Evolutionary conservation across 2,113 vertebrate species (phyloP).

Genomic region (Agelaius phoeniceus): DNA sequence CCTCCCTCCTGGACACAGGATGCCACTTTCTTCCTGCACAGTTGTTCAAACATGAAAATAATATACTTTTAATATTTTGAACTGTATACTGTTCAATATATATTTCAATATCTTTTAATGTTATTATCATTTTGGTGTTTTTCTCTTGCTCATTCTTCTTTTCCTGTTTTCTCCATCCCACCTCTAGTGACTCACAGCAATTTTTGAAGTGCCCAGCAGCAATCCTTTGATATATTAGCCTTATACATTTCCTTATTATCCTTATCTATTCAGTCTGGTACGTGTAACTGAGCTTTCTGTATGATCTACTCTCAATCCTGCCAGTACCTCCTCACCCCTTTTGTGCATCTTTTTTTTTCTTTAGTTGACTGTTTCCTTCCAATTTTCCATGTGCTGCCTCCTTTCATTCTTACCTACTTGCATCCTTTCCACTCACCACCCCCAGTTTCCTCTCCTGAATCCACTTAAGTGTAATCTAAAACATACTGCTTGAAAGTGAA

Average conservation of each 20-base stretch:
- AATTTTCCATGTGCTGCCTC: neutral
- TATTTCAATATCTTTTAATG: neutral
- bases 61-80: neutral
- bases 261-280: neutral
- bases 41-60: neutral
- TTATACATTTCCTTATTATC: neutral
- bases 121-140: neutral
- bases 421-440: neutral
- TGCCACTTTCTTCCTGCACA: neutral
- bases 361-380: neutral
- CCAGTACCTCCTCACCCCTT: neutral
- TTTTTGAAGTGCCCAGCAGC: neutral
- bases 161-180: neutral
- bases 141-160: neutral
- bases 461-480: constrained; percentile 51
- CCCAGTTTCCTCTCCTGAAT: constrained; percentile 57
- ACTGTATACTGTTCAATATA: neutral
- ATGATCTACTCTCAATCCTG: neutral
- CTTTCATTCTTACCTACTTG: neutral
- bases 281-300: neutral
- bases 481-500: constrained; percentile 11
- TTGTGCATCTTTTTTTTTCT: neutral
- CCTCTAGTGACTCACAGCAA: neutral
- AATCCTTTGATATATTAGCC: neutral
- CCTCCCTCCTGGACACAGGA: neutral